phyloP scores from a whole-genome alignment of 2,113 vertebrate species.

The Lanius ludovicianus region DNA sequence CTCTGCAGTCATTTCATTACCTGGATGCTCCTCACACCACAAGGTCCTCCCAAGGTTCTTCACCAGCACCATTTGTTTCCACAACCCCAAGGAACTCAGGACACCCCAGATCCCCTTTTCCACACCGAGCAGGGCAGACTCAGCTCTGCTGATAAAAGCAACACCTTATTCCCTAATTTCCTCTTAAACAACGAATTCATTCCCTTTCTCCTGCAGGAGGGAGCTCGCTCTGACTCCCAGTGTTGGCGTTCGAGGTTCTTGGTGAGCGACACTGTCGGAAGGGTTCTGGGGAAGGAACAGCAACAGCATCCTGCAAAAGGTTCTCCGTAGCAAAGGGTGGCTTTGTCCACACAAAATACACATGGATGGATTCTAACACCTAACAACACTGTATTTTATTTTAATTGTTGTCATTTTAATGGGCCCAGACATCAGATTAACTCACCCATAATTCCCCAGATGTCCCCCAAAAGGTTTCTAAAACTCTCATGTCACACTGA shows the following conservation, averaged over 20 bases:
- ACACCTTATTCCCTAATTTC: background rate
- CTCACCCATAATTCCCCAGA: background rate
- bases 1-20: background rate
- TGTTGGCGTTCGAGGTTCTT: accelerated
- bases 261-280: background rate
- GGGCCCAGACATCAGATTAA: background rate
- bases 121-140: background rate
- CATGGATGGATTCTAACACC: background rate
- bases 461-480: background rate
- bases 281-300: background rate
- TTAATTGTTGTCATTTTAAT: background rate
- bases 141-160: background rate
- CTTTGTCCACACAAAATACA: background rate
- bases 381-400: background rate
- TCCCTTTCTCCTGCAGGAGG: background rate
- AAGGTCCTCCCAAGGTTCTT: background rate
- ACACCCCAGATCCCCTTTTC: background rate
- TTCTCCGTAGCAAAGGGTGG: background rate
- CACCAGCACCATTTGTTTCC: background rate
- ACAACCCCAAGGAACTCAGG: too few relatives aligned
- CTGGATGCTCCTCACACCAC: background rate
- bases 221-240: background rate
- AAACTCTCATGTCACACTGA: background rate
- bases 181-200: background rate
- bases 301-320: background rate